A percentile compares a stretch with the other conserved stretches of the same genome.
phyloP scores from a whole-genome alignment of 2,797 vertebrate species.

The Amblyopsis hoosieri region DNA sequence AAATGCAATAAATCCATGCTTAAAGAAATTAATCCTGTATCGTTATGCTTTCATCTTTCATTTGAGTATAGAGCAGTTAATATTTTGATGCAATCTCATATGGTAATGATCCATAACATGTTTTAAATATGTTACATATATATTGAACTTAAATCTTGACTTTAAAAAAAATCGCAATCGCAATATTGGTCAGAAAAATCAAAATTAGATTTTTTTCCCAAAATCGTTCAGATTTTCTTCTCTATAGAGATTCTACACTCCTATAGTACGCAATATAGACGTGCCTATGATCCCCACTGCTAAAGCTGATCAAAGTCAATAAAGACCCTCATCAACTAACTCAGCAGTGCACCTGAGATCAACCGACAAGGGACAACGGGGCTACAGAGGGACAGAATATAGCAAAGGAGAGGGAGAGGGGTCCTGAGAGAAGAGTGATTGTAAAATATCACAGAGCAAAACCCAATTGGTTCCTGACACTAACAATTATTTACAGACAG shows the following conservation, averaged over 20 bases:
- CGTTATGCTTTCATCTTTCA: too few relatives aligned
- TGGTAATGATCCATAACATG: too few relatives aligned
- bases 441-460: conserved; percentile 11
- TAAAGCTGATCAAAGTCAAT: conserved; percentile 47
- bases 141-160: too few relatives aligned
- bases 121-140: too few relatives aligned
- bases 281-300: conserved; percentile 14
- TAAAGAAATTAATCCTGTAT: too few relatives aligned
- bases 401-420: conserved; percentile 7
- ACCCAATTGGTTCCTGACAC: not conserved
- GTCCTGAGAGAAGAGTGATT: conserved; percentile 9
- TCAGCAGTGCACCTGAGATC: conserved; percentile 19
- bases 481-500: not conserved
- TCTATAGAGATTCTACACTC: conserved; percentile 10
- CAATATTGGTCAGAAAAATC: too few relatives aligned
- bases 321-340: conserved; percentile 44
- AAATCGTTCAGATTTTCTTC: not conserved
- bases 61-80: too few relatives aligned
- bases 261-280: conserved; percentile 25
- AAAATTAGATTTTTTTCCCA: too few relatives aligned
- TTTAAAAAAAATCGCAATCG: too few relatives aligned
- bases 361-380: conserved; percentile 5
- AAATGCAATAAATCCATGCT: too few relatives aligned
- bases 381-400: conserved; percentile 3
- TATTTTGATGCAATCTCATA: too few relatives aligned